Evolutionary conservation across 2,888 invertebrate species (phyloP).

Genomic region (Tinea trinotella): DNA sequence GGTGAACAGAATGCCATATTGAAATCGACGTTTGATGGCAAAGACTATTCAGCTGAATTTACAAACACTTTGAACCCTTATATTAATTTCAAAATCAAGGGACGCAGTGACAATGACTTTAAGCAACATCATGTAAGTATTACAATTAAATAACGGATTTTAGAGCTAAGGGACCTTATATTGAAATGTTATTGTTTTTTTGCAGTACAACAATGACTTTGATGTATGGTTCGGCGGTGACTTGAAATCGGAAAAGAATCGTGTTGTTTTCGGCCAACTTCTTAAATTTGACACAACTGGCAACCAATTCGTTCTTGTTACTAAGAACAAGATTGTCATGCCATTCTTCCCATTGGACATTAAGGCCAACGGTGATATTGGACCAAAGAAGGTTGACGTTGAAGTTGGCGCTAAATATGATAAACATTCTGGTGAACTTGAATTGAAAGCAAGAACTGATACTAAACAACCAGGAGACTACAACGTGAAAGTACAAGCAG

Average conservation of each 20-base stretch:
- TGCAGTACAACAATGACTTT: slow-evolving; percentile 51
- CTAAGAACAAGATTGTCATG: slow-evolving; percentile 9
- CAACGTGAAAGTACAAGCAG: slow-evolving; percentile 42
- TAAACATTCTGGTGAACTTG: slow-evolving; percentile 73
- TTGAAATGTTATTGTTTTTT: slow-evolving; percentile 2
- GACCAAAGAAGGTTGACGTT: slow-evolving; percentile 68
- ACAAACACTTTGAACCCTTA: slow-evolving; percentile 74
- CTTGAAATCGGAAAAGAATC: slow-evolving; percentile 67
- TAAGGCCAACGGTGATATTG: slow-evolving; percentile 70
- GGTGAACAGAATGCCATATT: slow-evolving; percentile 63
- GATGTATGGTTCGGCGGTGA: slow-evolving; percentile 76
- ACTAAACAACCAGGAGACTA: slow-evolving; percentile 59
- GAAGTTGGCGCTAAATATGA: slow-evolving; percentile 72
- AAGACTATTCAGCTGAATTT: slow-evolving; percentile 61
- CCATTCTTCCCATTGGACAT: slow-evolving; percentile 46
- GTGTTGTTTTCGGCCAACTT: slow-evolving; percentile 61
- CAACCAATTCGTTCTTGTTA: slow-evolving; percentile 58
- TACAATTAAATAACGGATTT: neutral
- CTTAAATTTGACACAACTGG: slow-evolving; percentile 46
- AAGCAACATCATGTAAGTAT: slow-evolving; percentile 8
- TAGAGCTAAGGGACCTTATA: too few species aligned
- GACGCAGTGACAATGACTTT: slow-evolving; percentile 26
- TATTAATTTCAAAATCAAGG: slow-evolving; percentile 73
- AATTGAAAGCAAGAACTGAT: slow-evolving; percentile 67
- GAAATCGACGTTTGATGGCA: slow-evolving; percentile 51